Evolutionary conservation across 2,113 vertebrate species (phyloP), one percentile per base, ranked within the genome.

Genomic region (Myiagra hebetior): DNA sequence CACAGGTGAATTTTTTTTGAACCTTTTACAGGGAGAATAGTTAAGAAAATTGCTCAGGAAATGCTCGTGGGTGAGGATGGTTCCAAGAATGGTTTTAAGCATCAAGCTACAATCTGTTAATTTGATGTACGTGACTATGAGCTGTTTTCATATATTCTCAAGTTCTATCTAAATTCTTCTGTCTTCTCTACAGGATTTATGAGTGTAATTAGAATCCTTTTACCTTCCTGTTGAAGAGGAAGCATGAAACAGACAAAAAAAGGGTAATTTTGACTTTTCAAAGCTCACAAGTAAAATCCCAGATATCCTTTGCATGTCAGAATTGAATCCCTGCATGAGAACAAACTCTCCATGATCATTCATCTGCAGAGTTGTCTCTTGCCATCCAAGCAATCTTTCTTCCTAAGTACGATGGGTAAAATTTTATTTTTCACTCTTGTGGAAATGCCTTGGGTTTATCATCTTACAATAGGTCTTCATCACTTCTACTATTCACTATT

Each of bases 1-100:
- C 17, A 44, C 11, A 44, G 24, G 15, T 68, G 19, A 60, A 70
- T 77, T 84, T 77, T 21, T 67, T 91, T 80, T 28, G 18, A 77
- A 74, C 19, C 6, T 53, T 76, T 67, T 63, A 52, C n/a, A 81
- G 37, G 24, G 8, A 87, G 33, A 78, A 60, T 6, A 50, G 23
- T 56, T 60, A 84, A 47, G 42, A 80, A 80, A 87, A 87, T 70
- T 85, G 23, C 23, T 68, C 14, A 75, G 56, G 69, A 92, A 93
- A 69, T n/a, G 46, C 26, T 39, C 0, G 0, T 49, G 37, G 17
- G 10, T 84, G 28, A 74, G 13, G 30, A 81, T 33, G 10, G 3
- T 47, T 84, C 41, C n/a, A 77, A 44, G 52, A 68, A 59, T 4
- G 24, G 42, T 67, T 74, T 87, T 78, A 57, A 90, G 26, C 33